These are phyloP conservation scores for Eolophus roseicapilla DNA, from an alignment of 2,113 vertebrate species.

Conservation along the genomic window DNA sequence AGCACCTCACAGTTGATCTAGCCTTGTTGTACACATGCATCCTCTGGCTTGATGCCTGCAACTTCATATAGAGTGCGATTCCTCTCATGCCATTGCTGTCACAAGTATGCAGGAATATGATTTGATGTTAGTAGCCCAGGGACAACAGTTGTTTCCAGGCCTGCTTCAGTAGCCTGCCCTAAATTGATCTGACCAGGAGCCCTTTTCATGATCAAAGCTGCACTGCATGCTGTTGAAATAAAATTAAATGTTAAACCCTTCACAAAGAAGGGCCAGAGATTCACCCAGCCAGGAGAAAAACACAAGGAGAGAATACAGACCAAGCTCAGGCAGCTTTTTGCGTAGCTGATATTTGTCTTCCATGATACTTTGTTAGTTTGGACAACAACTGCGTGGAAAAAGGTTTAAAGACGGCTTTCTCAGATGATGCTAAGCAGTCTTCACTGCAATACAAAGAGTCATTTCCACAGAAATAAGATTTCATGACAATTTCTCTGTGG, in stretches of 20 bases:
- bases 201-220: background rate
- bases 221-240: background rate
- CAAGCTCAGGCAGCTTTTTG: background rate
- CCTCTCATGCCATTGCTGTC: background rate
- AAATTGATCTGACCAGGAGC: background rate
- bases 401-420: background rate
- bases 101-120: background rate
- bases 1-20: background rate
- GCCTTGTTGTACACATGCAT: fast-evolving
- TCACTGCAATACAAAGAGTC: background rate
- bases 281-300: background rate
- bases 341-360: background rate
- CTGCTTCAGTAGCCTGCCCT: background rate
- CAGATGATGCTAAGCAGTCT: background rate
- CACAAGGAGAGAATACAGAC: background rate
- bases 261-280: background rate
- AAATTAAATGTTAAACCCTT: background rate
- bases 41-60: background rate
- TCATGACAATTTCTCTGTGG: background rate
- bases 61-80: fast-evolving
- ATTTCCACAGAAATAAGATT: background rate
- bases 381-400: background rate
- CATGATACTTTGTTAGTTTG: background rate
- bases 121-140: background rate
- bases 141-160: background rate